Conservation (phyloP, 1,140 invertebrate species). For the Bursaphelenchus mucronatus region DNA sequence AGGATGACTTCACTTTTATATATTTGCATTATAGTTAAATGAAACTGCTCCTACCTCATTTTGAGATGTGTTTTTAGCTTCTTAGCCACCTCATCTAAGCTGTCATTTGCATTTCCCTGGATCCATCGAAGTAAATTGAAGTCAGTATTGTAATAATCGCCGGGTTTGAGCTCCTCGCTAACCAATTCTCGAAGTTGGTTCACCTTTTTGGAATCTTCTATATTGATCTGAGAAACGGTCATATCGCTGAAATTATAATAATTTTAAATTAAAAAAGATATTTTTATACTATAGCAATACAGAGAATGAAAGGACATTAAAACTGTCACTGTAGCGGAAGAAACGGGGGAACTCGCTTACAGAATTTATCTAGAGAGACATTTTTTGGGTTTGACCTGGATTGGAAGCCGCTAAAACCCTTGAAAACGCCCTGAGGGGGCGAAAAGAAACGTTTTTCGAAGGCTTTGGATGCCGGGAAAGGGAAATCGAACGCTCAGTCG, state of each 20-base stretch:
- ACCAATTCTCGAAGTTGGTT: conserved; percentile 34
- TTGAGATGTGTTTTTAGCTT: conserved; percentile 42
- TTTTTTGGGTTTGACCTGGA: conserved; percentile 1
- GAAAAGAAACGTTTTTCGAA: too few relatives aligned
- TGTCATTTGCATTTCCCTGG: conserved; percentile 34
- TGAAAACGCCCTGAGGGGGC: too few relatives aligned
- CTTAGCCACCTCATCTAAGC: conserved; percentile 32
- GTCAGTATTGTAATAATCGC: conserved; percentile 47
- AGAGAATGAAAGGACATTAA: too few relatives aligned
- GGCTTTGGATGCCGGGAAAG: too few relatives aligned
- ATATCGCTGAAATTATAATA: background rate
- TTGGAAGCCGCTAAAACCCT: background rate
- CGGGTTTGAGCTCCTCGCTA: conserved; percentile 38
- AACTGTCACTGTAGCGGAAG: background rate
- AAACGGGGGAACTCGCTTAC: background rate
- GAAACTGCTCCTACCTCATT: conserved; percentile 29
- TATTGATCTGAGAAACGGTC: conserved; percentile 10
- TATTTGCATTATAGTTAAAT: conserved; percentile 2
- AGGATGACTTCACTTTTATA: conserved; percentile 1
- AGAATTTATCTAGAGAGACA: background rate
- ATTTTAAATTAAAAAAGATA: too few relatives aligned
- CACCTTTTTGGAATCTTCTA: conserved; percentile 1
- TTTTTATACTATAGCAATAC: background rate
- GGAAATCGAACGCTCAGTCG: too few relatives aligned
- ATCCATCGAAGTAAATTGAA: conserved; percentile 51